Evolutionary conservation across 2,113 vertebrate species (phyloP), one percentile per base, ranked within the genome.

Genomic region (Nesoenas mayeri): DNA sequence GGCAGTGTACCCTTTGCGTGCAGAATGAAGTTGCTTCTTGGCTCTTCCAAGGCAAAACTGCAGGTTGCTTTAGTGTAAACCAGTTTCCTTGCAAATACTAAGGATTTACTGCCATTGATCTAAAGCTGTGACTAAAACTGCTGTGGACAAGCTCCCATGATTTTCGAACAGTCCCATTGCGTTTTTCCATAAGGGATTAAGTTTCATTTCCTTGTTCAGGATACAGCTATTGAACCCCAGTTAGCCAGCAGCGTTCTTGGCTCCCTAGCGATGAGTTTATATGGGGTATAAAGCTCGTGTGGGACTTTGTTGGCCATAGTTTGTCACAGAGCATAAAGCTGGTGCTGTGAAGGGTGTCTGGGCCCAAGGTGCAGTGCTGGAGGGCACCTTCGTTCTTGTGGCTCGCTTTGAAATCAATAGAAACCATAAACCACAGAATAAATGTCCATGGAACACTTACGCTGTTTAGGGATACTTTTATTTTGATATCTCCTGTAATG

Each of bases 271-370:
- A 29, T 18, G 48, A 36, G 26, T 40, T 62, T n/a, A 1, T 11
- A 4, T 2, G 2, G 57, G 28, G 15, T 7, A 0, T 6, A 66
- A 18, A 1, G 1, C 3, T 4, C 14, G 4, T 38, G 34, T 56
- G 36, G 34, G 60, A 5, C 62, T n/a, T 73, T 0, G 1, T 2
- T 47, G 79, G 42, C 18, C 31, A 8, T 29, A 28, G 31, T 26
- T 60, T 53, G 40, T 64, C 24, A 8, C 28, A 26, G 61, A 56
- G 70, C n/a, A 26, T 10, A 67, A 13, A 50, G 77, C 12, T 60
- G n/a, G 7, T 29, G 51, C 57, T 81, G 56, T 13, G 62, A 47
- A 25, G 64, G 40, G 11, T 34, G n/a, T 9, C 48, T 0, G 2
- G 24, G 47, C 42, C 21, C 13, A 57, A 40, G 28, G 21, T 28